Evolutionary conservation across 2,113 vertebrate species (phyloP), one percentile per base, ranked within the genome.

Genomic region (Ictalurus punctatus): DNA sequence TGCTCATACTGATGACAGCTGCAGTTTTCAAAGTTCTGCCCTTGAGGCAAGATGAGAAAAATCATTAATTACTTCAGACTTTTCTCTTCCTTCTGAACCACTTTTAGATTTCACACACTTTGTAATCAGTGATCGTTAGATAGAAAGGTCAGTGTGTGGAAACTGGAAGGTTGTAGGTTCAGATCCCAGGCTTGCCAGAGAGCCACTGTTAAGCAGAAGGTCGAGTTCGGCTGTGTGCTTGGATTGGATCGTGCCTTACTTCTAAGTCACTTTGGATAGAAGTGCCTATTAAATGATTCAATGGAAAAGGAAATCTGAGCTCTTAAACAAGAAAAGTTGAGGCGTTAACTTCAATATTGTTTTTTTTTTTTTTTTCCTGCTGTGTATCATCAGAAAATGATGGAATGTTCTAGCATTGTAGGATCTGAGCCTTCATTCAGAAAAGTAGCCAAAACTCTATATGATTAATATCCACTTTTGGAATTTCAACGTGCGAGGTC

Each of bases 11-110:
- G 88, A 91, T 91, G 89, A 91, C 86, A 83, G 88, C 80, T 92
- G 91, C 90, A 89, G 86, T 90, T 92, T 89, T 86, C 83, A 74
- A 92, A 89, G 91, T 90, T 88, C 90, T 88, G 83, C 91, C 91
- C 88, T 90, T 87, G 88, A 87, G 91, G 91, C 89, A 91, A 86
- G 88, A 89, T 87, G 88, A 89, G 69, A 58, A 58, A 81, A 90
- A 92, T 92, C 83, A 80, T 89, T 90, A 90, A 92, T 92, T 89
- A 90, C 91, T 84, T 86, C 86, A 85, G 80, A 86, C 37, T 90
- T 89, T 88, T 76, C 76, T 87, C 86, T 88, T 87, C 84, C 67
- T 88, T 89, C 73, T 6, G 44, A 88, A 71, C 69, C 48, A 21
- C 67, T 86, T 89, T 83, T 25, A 34, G 61, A 83, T 79, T 84